Evolutionary conservation across 2,113 vertebrate genomes (phyloP), one percentile per base, ranked within the genome.

Genomic region (Cyanoramphus novaezelandiae): DNA sequence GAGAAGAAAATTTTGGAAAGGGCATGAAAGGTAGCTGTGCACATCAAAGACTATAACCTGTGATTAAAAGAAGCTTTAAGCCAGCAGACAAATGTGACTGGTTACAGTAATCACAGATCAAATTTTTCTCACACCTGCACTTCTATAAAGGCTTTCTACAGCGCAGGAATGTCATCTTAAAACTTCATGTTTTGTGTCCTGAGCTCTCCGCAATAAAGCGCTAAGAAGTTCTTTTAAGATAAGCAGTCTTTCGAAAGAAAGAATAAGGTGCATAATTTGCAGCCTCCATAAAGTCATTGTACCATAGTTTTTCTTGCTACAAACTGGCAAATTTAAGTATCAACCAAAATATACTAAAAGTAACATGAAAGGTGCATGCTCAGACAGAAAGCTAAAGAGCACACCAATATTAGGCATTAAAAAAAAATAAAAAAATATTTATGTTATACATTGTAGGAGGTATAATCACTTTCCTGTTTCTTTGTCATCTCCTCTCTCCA

Each of bases 31-130:
- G 39, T 70, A 95, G 9, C 82, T 69, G 63, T 53, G 62, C 69
- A 90, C 76, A 95, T 97, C 90, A 95, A 96, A 97, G 72, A 60
- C 71, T 68, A 75, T 77, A 76, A 87, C 86, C 76, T 94, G 62
- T 95, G 95, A 97, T 90, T 96, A 96, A 95, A 96, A 93, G 87
- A 86, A 93, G 64, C 57, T 96, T 96, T 97, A 95, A 96, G 81
- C 28, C 20, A 74, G 46, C 86, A 91, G 90, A 91, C 82, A 95
- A 92, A 96, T 96, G 88, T 93, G 92, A 91, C 81, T 84, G 75
- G 90, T 77, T 93, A 95, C 65, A 62, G 75, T 94, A 96, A 95
- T 86, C 70, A 94, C 78, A 95, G 82, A 93, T 92, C 75, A 94
- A 82, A 47, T 60, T 92, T 86, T 67, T 72, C 81, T 76, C 80